Evolutionary conservation across 2,797 vertebrate species (phyloP).

Genomic region (Salmo trutta): DNA sequence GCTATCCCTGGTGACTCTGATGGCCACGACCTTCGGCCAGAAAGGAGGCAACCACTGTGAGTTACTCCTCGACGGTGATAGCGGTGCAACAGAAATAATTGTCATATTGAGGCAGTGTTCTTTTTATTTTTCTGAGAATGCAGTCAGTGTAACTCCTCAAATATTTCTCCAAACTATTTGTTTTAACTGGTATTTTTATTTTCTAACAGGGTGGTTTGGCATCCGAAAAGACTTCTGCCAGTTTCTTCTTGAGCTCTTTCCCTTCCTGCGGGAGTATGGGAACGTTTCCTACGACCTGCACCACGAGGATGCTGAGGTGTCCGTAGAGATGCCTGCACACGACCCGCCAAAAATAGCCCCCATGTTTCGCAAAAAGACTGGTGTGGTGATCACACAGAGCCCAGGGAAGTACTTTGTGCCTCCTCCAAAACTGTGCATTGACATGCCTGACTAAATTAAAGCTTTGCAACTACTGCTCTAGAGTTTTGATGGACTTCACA

Average conservation of each 20-base stretch:
- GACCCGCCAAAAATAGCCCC: conserved; percentile 94
- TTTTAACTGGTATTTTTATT: background rate
- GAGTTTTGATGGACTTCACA: background rate
- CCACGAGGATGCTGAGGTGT: conserved; percentile 89
- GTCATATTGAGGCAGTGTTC: background rate
- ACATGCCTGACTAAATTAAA: conserved; percentile 89
- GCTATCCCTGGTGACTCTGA: conserved; percentile 95
- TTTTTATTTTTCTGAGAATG: background rate
- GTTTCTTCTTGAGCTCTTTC: conserved; percentile 96
- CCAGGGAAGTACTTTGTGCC: conserved; percentile 95
- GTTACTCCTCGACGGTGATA: conserved; percentile 37
- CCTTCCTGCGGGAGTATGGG: conserved; percentile 94
- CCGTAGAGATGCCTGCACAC: conserved; percentile 85
- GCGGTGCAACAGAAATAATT: background rate
- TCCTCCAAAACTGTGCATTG: conserved; percentile 93
- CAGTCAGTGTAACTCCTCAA: background rate
- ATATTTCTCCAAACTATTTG: background rate
- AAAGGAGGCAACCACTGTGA: conserved; percentile 98
- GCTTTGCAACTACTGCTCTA: background rate
- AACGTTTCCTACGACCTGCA: conserved; percentile 97
- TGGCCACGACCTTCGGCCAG: conserved; percentile 97
- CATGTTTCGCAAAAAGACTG: conserved; percentile 96
- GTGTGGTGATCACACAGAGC: conserved; percentile 96
- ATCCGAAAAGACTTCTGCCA: conserved; percentile 99
- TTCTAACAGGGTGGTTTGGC: conserved; percentile 92